Percentiles rank a stretch among this genome's conserved stretches.
These are phyloP conservation scores for Amphipoea oculea DNA, from an alignment of 2,888 invertebrate genomes.

Conservation along the genomic window DNA sequence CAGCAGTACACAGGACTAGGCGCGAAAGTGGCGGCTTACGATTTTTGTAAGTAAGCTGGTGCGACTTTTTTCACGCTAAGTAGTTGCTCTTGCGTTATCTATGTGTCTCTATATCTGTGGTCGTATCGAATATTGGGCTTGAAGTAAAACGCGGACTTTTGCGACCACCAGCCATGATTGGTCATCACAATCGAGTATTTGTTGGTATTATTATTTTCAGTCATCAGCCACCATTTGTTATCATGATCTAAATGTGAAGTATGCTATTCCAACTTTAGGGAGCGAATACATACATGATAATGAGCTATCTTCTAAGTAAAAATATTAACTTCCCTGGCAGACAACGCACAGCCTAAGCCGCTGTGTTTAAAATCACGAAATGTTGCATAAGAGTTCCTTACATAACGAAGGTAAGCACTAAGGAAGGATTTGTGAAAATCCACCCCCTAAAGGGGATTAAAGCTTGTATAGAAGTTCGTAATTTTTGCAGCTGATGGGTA, in stretches of 20 bases:
- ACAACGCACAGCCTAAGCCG: neutral
- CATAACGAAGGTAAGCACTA: neutral
- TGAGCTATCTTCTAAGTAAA: neutral
- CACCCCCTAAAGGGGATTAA: neutral
- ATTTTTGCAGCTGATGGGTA: neutral
- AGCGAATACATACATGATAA: neutral
- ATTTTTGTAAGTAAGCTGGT: too few relatives aligned
- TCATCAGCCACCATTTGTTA: neutral
- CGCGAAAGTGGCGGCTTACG: too few relatives aligned
- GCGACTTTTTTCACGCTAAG: too few relatives aligned
- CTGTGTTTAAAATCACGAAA: neutral
- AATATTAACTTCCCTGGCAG: neutral
- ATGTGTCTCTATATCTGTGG: neutral
- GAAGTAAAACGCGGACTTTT: conserved; percentile 22
- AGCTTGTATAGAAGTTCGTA: neutral
- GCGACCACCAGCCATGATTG: neutral
- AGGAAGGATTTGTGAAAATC: neutral
- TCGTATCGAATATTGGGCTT: conserved; percentile 19
- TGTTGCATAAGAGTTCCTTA: neutral
- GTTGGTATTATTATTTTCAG: neutral
- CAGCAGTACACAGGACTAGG: too few relatives aligned
- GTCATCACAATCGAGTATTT: neutral
- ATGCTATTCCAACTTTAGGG: neutral
- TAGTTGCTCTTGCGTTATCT: too few relatives aligned
- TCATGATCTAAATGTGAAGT: neutral